Evolutionary conservation across 2,888 invertebrate species (phyloP), one percentile per base, ranked within the genome.

Genomic region (Caenorhabditis drosophilae): DNA sequence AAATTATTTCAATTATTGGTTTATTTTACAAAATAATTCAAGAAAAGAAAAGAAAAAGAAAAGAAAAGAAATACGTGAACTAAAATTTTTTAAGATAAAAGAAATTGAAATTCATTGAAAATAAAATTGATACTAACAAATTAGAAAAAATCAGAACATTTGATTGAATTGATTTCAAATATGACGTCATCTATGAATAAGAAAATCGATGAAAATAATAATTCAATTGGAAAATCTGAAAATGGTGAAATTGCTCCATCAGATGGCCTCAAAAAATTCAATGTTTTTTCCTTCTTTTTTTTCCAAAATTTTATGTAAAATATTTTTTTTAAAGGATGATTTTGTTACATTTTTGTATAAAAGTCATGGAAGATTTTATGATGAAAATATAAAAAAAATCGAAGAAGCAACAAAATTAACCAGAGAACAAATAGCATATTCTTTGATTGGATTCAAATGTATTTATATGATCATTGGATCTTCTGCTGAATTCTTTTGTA

Each of bases 401-500:
- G 75, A 75, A 35, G 41, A 54, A 51, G 11, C 46, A 36, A 67
- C 69, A 6, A 55, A 54, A 2, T 9, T 50, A 34, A 60, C 60
- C 25, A 59, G 75, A 1, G 70, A 70, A 25, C 46, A 67, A 9
- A 34, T 71, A 15, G 70, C 69, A 44, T 71, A 73, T 42, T 59
- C 34, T n/a, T 36, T 66, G 6, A 11, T 67, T 15, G 62, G 36
- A 7, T 31, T 76, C 42, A 31, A 91, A 79, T 91, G 89, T 64
- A 84, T 96, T 74, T 97, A 96, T 87, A 88, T 97, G 86, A 90
- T 95, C 78, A 90, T 97, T 85, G 97, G 97, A 44, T 91, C 90
- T 87, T 94, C 93, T 49, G 94, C 93, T 73, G 92, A 94, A 85
- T 87, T 98, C 81, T 88, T 97, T 74, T 95, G 95, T 86, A 97